phyloP scores from a whole-genome alignment of 2,113 vertebrate species.

The Hydrolagus affinis region DNA sequence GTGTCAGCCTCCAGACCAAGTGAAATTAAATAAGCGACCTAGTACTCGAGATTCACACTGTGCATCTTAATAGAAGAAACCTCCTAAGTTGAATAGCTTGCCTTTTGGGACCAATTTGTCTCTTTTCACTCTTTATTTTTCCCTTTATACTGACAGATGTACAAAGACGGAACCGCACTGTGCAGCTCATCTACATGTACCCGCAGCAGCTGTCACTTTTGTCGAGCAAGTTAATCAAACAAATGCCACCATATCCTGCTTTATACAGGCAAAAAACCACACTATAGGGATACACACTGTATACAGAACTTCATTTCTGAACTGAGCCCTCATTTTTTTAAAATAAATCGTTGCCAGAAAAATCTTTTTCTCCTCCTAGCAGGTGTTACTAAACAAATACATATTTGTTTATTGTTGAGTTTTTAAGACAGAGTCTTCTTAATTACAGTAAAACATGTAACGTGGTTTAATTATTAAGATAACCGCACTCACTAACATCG shows the following conservation, averaged over 20 bases:
- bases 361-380: constrained; percentile 18
- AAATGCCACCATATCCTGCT: constrained; percentile 98
- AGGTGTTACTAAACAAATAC: constrained; percentile 23
- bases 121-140: constrained; percentile 97
- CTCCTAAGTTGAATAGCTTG: constrained; percentile 97
- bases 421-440: constrained; percentile 22
- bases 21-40: constrained; percentile 99
- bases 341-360: constrained; percentile 16
- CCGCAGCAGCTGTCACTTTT: constrained; percentile 99
- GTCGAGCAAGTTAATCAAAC: constrained; percentile 99
- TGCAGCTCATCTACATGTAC: constrained; percentile 93
- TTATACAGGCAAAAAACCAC: constrained; percentile 79
- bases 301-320: constrained; percentile 29
- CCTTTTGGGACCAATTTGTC: constrained; percentile 99
- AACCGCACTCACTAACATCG: constrained; percentile 25
- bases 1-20: constrained; percentile 93
- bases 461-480: constrained; percentile 26
- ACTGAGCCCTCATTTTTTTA: constrained; percentile 17
- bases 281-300: constrained; percentile 57
- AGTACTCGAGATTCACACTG: constrained; percentile 95
- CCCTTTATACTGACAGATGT: constrained; percentile 98
- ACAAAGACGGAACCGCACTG: constrained; percentile 98
- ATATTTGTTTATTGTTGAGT: constrained; percentile 23
- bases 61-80: constrained; percentile 98
- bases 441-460: constrained; percentile 4